Conservation (phyloP, 1,140 invertebrate genomes). For the Sweltsa coloradensis region DNA sequence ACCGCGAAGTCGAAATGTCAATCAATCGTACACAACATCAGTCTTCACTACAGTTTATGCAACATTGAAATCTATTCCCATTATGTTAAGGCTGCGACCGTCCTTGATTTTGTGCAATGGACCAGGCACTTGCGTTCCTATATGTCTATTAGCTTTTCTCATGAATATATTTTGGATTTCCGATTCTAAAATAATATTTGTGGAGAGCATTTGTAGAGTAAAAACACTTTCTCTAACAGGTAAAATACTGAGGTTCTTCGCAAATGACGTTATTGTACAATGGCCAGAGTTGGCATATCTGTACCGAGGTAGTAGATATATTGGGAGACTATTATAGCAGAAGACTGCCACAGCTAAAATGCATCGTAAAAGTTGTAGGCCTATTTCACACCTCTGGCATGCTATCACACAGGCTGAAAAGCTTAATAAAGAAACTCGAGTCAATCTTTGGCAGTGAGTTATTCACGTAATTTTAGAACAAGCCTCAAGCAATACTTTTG, state of each 20-base stretch:
- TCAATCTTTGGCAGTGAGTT: too few relatives aligned
- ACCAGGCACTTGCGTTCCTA: slow-evolving; percentile 87
- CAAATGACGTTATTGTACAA: slow-evolving; percentile 81
- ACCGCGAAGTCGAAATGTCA: slow-evolving; percentile 74
- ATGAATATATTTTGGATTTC: slow-evolving; percentile 49
- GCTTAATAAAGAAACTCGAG: too few relatives aligned
- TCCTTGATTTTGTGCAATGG: slow-evolving; percentile 84
- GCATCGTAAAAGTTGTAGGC: too few relatives aligned
- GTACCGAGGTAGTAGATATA: slow-evolving; percentile 46
- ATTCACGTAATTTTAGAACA: too few relatives aligned
- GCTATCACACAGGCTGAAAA: too few relatives aligned
- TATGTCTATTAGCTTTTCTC: slow-evolving; percentile 61
- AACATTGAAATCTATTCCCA: slow-evolving; percentile 47
- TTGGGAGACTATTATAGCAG: slow-evolving; percentile 47
- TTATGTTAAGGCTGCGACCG: slow-evolving; percentile 58
- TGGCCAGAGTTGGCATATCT: slow-evolving; percentile 58
- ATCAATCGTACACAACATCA: slow-evolving; percentile 71
- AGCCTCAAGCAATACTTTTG: too few relatives aligned
- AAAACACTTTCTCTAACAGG: slow-evolving; percentile 78
- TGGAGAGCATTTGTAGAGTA: slow-evolving; percentile 91
- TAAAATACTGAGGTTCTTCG: slow-evolving; percentile 70
- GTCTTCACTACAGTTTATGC: slow-evolving; percentile 66
- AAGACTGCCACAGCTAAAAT: too few relatives aligned
- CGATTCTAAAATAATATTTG: slow-evolving; percentile 68
- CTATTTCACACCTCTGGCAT: too few relatives aligned